Base-by-base conservation (phyloP, 1,140 invertebrate genomes). In the Antheraea pernyi region DNA sequence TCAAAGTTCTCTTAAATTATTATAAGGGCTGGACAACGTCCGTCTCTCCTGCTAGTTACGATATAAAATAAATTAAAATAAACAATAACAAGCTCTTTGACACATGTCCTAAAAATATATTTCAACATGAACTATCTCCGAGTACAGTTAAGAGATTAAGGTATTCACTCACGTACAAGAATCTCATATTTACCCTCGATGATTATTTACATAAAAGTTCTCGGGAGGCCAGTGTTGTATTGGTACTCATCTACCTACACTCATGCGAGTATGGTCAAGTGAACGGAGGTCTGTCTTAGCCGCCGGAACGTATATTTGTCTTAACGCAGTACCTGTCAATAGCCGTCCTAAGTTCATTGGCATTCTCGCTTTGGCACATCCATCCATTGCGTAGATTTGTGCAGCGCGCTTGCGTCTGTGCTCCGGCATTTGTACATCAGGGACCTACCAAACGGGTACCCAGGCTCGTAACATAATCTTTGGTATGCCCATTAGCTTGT, bases 241-340 rank as follows among this genome's bases (percentile, higher is more conserved):
- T 75, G 81, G 81, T 71, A 72, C 70, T 79, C 81, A 78, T 73
- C 78, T 80, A 84, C 84, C 48, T 67, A 67, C 64, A 65, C 64
- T 65, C 64, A 79, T 78, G 81, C 80, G 81, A 84, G 84, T 78
- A 81, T 83, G 80, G 85, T 85, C 85, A 85, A 88, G 85, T 83
- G 83, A 89, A 85, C 86, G 85, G 87, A 82, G 87, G 83, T 88
- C 85, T 82, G 86, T 83, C 85, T 86, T 76, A 88, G 83, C 83
- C 81, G 86, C 81, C 84, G 82, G 81, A 85, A 85, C 87, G 80
- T 88, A 78, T 91, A 88, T 91, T 91, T 91, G 88, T 90, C 85
- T 91, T 90, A 90, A 89, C 89, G 88, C 88, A 90, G 89, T 90
- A 86, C 85, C 85, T 88, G 88, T 91, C 89, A 91, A 91, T 90